A percentile compares a stretch with the other conserved stretches of the same genome.
Conservation (phyloP, 2,888 invertebrate genomes). For the Leptinotarsa juncta region DNA sequence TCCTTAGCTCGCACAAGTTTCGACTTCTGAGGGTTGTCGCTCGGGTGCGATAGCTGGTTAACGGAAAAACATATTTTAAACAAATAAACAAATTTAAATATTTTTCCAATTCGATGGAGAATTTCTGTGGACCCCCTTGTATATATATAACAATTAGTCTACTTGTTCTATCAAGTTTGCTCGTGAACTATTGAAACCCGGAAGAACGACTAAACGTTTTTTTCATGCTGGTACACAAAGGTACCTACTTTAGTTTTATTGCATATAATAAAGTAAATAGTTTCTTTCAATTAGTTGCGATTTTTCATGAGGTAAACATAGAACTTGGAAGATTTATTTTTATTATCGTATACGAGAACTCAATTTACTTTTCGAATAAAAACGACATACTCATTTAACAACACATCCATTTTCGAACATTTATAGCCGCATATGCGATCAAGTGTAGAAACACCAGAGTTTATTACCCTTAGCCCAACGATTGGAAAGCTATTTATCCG, state of each 20-base stretch:
- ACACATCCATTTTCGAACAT: neutral
- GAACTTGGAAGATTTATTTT: neutral
- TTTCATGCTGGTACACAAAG: neutral
- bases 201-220: neutral
- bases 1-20: no score
- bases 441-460: constrained; percentile 9
- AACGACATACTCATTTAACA: constrained; percentile 12
- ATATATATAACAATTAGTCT: no score
- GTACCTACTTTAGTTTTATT: neutral
- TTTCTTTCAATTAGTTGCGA: neutral
- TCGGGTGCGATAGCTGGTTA: no score
- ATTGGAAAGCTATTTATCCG: constrained; percentile 13
- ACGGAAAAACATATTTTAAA: no score
- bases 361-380: constrained; percentile 12
- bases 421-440: constrained; percentile 13
- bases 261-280: neutral
- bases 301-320: neutral
- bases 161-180: neutral
- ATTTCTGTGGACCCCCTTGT: no score
- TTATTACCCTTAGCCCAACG: neutral
- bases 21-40: no score
- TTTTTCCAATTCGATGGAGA: no score
- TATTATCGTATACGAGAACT: constrained; percentile 6
- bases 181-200: neutral
- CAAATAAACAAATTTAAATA: no score